Evolutionary conservation across 2,888 invertebrate genomes (phyloP).

Genomic region (Chrysolina americana): DNA sequence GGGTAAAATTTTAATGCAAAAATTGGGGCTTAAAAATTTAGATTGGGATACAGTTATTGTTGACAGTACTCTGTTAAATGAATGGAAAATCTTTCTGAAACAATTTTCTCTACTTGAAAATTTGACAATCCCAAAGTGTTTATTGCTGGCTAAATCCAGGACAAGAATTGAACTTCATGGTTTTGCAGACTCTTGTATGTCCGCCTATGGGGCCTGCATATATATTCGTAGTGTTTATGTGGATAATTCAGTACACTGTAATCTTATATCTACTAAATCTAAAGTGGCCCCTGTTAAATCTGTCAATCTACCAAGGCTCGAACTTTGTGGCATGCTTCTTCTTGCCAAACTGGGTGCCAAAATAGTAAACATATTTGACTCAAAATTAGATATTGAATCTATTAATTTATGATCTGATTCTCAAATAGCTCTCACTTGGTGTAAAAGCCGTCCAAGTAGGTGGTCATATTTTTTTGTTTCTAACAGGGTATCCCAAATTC

Average conservation of each 20-base stretch:
- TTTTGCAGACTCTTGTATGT: not conserved
- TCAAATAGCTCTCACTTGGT: constrained; percentile 20
- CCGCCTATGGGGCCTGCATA: not conserved
- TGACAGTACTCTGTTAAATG: not conserved
- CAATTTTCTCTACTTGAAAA: not conserved
- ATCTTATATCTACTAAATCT: not conserved
- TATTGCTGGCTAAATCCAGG: not conserved
- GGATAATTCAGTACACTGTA: not conserved
- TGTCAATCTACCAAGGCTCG: not conserved
- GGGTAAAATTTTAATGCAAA: not conserved
- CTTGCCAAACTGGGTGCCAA: not conserved
- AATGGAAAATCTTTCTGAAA: not conserved
- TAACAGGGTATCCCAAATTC: constrained; percentile 25
- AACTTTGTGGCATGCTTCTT: not conserved
- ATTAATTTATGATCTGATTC: constrained; percentile 18
- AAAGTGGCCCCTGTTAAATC: not conserved
- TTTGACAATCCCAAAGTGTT: not conserved
- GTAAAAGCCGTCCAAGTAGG: not conserved
- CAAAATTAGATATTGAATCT: constrained; percentile 31
- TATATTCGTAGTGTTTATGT: not conserved
- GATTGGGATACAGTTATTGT: not conserved
- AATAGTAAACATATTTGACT: not conserved
- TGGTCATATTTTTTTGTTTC: not conserved
- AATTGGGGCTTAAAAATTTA: not conserved
- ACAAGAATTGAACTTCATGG: constrained; percentile 4